A percentile compares a stretch with the other conserved stretches of the same genome.
Evolutionary conservation across 2,888 invertebrate species (phyloP).

Genomic region (Chelonus formosanus): DNA sequence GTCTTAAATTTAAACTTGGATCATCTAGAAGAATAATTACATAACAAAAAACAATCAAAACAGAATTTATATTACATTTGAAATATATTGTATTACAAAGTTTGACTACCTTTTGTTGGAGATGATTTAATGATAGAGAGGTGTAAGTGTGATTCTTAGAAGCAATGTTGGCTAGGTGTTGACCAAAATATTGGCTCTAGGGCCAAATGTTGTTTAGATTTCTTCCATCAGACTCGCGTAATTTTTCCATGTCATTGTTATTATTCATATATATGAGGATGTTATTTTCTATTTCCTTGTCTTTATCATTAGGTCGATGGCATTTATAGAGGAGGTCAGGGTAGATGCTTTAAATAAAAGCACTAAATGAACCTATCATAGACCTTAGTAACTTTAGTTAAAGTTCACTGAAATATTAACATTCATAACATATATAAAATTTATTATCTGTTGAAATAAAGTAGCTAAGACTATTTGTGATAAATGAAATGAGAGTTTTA

Average conservation of each 20-base stretch:
- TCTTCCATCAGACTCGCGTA: conserved; percentile 51
- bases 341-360: conserved; percentile 37
- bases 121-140: neutral
- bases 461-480: too few relatives aligned
- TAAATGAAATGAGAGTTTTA: too few relatives aligned
- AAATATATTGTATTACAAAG: too few relatives aligned
- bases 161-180: conserved; percentile 38
- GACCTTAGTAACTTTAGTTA: conserved; percentile 37
- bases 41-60: too few relatives aligned
- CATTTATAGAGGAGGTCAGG: conserved; percentile 2
- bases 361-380: conserved; percentile 31
- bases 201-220: conserved; percentile 49
- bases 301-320: neutral
- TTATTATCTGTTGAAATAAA: too few relatives aligned
- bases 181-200: conserved; percentile 47
- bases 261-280: conserved; percentile 2
- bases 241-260: conserved; percentile 49
- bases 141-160: conserved; percentile 32
- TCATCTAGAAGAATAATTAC: too few relatives aligned
- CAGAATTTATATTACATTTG: too few relatives aligned
- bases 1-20: too few relatives aligned
- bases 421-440: too few relatives aligned
- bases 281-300: conserved; percentile 22
- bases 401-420: too few relatives aligned
- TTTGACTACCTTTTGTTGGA: neutral